Base-by-base conservation (phyloP, 2,888 invertebrate species). In the Zootermopsis nevadensis region DNA sequence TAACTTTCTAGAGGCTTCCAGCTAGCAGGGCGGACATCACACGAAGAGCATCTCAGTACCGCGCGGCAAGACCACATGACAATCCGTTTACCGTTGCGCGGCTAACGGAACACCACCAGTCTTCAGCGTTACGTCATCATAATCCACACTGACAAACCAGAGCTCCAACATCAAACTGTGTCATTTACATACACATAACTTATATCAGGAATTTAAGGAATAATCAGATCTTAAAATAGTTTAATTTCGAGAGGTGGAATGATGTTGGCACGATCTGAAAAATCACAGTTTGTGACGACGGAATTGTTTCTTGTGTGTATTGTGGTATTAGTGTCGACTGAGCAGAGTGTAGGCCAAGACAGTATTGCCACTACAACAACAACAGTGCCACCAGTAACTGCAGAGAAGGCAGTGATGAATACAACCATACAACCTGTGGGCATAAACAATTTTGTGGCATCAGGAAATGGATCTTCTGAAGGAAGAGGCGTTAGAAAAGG, bases 401-500 rank as follows among this genome's bases (percentile, higher is more conserved):
- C 27, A 30, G 53, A 53, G n/a, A 35, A 30, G n/a, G 24, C 79
- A 66, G 30, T 6, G 15, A 1, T 4, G 10, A 79, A 79, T 27
- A 38, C 66, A 3, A 60, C 33, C n/a, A 79, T 79, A 60, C 33
- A 19, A 19, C 22, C 79, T 15, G 66, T 79, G 24, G 79, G 33
- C 24, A 79, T 55, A 12, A 77, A 31, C 4, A 30, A 31, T 19
- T 77, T 77, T 33, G 55, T 55, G 22, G 0, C 77, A 3, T 30
- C 83, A 30, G 38, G n/a, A 1, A 81, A 81, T 81, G 69, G 72
- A 7, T 72, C 81, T n/a, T 48, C 67, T 19, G 80, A 82, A 48
- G 84, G 79, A 1, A 42, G 83, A 77, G 89, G 89, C 31, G 91
- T 92, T 82, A 91, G 94, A 1, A 90, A 92, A 86, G 93, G 95